These are phyloP conservation scores for Strongylocentrotus purpuratus DNA, from an alignment of 35 echinoderm and acorn worm species.

Conservation along the genomic window DNA sequence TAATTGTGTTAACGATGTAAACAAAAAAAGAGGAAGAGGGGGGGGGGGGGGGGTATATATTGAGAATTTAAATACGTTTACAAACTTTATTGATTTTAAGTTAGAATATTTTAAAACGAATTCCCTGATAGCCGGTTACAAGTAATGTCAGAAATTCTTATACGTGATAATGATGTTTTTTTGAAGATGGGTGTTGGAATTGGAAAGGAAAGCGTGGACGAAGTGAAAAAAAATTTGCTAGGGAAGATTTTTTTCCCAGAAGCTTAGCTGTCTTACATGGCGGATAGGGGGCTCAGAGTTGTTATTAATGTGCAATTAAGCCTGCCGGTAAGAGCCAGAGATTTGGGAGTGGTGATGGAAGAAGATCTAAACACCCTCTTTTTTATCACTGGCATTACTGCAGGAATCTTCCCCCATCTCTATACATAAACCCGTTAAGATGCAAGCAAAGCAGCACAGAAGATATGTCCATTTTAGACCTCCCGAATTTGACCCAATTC, in stretches of 20 bases:
- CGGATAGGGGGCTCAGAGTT: slow-evolving; percentile 13
- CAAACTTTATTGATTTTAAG: too few relatives aligned
- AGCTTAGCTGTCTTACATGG: slow-evolving; percentile 12
- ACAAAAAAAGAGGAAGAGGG: too few relatives aligned
- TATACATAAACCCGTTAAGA: background rate
- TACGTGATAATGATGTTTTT: background rate
- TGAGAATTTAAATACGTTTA: too few relatives aligned
- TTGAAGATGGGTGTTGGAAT: background rate
- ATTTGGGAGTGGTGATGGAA: background rate
- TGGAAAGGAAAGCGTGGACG: background rate
- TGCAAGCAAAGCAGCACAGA: background rate
- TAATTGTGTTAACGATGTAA: too few relatives aligned
- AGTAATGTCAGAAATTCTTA: background rate
- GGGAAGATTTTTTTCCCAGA: slow-evolving; percentile 14
- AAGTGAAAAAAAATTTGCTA: background rate
- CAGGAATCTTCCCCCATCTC: background rate
- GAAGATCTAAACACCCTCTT: slow-evolving; percentile 25
- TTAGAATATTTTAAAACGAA: too few relatives aligned
- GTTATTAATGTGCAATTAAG: slow-evolving; percentile 48
- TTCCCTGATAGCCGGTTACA: too few relatives aligned
- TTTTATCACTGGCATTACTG: background rate
- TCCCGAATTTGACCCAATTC: background rate
- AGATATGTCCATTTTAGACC: too few relatives aligned
- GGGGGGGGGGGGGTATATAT: too few relatives aligned
- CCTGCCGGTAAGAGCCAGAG: slow-evolving; percentile 10